Evolutionary conservation across 2,888 invertebrate genomes (phyloP).

Genomic region (Neria commutata): DNA sequence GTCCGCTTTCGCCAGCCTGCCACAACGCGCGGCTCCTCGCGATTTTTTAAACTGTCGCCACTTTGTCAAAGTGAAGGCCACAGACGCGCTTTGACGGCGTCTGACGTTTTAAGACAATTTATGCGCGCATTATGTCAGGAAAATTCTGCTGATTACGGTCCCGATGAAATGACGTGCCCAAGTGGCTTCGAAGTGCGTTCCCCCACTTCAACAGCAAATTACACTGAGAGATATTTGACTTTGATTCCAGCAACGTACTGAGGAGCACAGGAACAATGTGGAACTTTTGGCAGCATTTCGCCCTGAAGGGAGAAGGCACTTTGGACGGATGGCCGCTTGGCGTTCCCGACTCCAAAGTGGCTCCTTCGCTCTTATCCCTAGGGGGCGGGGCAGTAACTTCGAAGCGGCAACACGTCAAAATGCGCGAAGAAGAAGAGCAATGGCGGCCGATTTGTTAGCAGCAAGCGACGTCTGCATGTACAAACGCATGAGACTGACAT

Average conservation of each 20-base stretch:
- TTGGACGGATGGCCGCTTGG: not conserved
- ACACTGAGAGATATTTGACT: not conserved
- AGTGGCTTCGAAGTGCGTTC: not conserved
- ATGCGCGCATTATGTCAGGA: not conserved
- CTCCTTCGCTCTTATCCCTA: not conserved
- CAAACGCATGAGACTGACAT: constrained; percentile 9
- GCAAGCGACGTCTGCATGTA: constrained; percentile 1
- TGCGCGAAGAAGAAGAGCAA: too few species aligned
- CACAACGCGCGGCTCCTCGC: not conserved
- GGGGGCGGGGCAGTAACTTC: too few species aligned
- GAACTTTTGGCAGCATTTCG: not conserved
- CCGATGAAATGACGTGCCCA: not conserved
- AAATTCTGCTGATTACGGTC: not conserved
- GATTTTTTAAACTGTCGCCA: not conserved
- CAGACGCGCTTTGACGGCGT: not conserved
- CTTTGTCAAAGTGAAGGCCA: not conserved
- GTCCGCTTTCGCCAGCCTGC: not conserved
- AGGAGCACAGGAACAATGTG: too few species aligned
- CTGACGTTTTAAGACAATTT: not conserved
- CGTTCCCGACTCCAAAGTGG: not conserved
- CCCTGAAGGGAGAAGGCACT: too few species aligned
- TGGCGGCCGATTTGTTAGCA: constrained; percentile 27
- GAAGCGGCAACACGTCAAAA: too few species aligned
- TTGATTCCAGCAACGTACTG: too few species aligned
- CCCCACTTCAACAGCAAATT: too few species aligned